Conservation (phyloP, 1,140 invertebrate genomes). For the Drosophila tropicalis region DNA sequence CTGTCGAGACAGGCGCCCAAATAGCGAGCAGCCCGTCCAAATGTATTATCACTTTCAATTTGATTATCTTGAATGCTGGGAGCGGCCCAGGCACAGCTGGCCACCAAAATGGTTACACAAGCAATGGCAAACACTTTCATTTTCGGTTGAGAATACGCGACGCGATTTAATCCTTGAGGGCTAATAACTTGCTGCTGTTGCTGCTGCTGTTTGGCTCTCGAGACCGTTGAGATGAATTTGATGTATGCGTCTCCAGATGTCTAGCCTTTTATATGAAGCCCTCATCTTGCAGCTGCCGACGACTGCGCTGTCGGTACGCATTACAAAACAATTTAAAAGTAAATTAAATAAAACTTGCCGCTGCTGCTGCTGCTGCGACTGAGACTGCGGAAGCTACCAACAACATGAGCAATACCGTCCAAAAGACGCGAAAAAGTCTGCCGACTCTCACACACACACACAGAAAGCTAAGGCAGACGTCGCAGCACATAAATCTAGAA, state of each 20-base stretch:
- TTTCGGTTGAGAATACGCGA: constrained; percentile 58
- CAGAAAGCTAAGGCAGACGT: constrained; percentile 14
- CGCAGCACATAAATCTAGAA: constrained; percentile 61
- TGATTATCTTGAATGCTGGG: constrained; percentile 81
- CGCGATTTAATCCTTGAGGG: constrained; percentile 69
- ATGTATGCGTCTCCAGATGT: constrained; percentile 74
- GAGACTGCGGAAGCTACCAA: constrained; percentile 61
- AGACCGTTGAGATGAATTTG: constrained; percentile 80
- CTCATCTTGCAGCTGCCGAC: constrained; percentile 46
- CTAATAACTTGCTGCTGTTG: constrained; percentile 31
- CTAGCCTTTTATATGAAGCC: constrained; percentile 77
- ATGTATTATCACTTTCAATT: constrained; percentile 73
- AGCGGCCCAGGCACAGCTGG: constrained; percentile 74
- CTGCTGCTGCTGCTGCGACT: constrained; percentile 13
- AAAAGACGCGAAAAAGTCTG: constrained; percentile 50
- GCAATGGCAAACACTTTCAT: constrained; percentile 83
- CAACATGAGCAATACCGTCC: too few species aligned
- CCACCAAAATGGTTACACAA: constrained; percentile 67
- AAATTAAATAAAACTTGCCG: constrained; percentile 62
- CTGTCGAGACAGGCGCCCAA: constrained; percentile 77
- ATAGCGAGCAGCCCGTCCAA: constrained; percentile 72
- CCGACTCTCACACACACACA: constrained; percentile 43
- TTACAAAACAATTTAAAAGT: constrained; percentile 81
- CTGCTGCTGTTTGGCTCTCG: constrained; percentile 59
- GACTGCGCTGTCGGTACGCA: constrained; percentile 53